Percentiles rank a stretch among this genome's conserved stretches.
phyloP scores from a whole-genome alignment of 2,113 vertebrate species.

The Pitta sordida region DNA sequence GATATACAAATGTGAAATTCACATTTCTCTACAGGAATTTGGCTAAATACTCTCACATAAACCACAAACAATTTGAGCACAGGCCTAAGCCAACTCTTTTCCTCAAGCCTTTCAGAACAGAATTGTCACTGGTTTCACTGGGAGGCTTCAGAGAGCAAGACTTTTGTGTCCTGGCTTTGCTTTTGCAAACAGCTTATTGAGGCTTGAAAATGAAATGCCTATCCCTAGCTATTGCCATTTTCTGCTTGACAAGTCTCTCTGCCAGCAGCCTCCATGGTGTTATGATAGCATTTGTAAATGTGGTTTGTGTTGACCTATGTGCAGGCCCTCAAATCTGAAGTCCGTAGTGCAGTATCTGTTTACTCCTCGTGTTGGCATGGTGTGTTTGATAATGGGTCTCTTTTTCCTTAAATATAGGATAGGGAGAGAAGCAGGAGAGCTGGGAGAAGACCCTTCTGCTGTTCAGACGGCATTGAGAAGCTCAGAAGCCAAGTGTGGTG shows the following conservation, averaged over 20 bases:
- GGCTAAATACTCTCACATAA: neutral
- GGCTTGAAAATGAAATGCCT: neutral
- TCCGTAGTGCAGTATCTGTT: neutral
- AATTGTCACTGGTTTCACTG: neutral
- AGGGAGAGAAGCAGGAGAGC: neutral
- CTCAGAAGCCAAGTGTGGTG: neutral
- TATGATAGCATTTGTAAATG: neutral
- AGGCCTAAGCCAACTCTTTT: neutral
- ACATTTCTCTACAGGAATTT: neutral
- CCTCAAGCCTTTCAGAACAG: neutral
- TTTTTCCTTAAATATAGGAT: neutral
- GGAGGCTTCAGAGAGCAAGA: neutral
- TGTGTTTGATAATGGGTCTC: neutral
- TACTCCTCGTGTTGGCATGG: neutral
- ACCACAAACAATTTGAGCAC: neutral
- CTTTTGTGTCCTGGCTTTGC: neutral
- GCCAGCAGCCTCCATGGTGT: neutral
- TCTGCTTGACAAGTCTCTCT: neutral
- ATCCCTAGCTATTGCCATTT: neutral
- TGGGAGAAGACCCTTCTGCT: neutral
- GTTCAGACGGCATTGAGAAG: neutral
- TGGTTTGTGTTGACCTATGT: neutral
- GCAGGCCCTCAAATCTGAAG: rapidly evolving
- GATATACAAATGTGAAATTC: neutral
- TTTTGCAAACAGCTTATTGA: neutral